Percentiles rank a stretch among this genome's conserved stretches.
Evolutionary conservation across 2,113 vertebrate species (phyloP).

Genomic region (Panthera leo): DNA sequence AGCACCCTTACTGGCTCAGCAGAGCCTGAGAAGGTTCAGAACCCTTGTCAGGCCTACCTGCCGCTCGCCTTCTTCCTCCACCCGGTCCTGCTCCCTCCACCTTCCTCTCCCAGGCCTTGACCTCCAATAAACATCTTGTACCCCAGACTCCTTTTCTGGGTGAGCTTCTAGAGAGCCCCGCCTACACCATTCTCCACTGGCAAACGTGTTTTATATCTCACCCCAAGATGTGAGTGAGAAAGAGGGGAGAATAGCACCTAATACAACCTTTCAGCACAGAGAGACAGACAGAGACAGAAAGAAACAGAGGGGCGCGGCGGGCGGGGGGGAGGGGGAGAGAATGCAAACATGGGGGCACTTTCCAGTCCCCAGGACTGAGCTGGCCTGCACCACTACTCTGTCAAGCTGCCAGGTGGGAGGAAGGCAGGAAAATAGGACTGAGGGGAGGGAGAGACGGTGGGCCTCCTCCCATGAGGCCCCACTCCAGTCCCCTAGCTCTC

Average conservation of each 20-base stretch:
- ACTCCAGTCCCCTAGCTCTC: background rate
- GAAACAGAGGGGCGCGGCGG: rapidly evolving
- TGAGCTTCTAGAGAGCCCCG: background rate
- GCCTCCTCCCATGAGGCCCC: background rate
- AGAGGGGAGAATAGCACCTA: background rate
- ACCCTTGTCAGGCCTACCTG: background rate
- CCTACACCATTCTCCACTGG: background rate
- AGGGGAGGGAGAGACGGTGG: background rate
- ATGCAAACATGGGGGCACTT: too few relatives aligned
- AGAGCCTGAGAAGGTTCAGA: background rate
- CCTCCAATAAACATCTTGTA: background rate
- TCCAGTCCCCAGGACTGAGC: background rate
- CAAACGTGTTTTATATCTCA: background rate
- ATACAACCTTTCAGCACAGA: rapidly evolving
- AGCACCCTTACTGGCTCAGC: background rate
- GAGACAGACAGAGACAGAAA: background rate
- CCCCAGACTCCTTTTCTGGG: background rate
- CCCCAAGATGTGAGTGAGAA: too few relatives aligned
- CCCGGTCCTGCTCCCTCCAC: background rate
- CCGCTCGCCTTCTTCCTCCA: background rate
- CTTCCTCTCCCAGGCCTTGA: background rate
- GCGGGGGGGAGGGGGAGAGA: rapidly evolving
- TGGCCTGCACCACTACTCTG: too few relatives aligned
- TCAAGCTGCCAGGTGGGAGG: background rate
- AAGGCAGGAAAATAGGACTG: background rate